Conservation (phyloP, 2,888 invertebrate genomes). For the Ennomos fuscantarius region DNA sequence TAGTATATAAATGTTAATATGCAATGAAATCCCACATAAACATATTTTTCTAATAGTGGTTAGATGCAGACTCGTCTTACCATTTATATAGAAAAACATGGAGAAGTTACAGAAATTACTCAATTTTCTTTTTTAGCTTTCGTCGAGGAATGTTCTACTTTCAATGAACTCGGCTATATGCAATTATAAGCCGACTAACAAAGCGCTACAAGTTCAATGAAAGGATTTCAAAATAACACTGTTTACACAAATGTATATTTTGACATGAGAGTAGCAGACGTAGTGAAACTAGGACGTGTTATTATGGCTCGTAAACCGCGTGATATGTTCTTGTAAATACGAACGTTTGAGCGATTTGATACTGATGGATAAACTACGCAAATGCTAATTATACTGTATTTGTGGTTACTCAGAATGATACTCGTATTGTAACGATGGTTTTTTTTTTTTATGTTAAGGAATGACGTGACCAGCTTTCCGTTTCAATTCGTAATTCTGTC, state of each 20-base stretch:
- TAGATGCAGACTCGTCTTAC: too few species aligned
- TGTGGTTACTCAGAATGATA: too few species aligned
- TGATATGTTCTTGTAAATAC: constrained; percentile 56
- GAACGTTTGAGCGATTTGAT: constrained; percentile 44
- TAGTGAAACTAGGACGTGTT: constrained; percentile 51
- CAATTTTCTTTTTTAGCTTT: too few species aligned
- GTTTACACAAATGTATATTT: constrained; percentile 30
- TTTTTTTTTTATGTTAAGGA: too few species aligned
- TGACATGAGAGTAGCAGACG: constrained; percentile 20
- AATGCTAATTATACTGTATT: constrained; percentile 26
- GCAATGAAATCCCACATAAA: too few species aligned
- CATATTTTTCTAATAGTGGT: too few species aligned
- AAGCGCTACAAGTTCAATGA: constrained; percentile 22
- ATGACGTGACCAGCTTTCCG: too few species aligned
- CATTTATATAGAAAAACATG: too few species aligned
- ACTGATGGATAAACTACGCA: constrained; percentile 25
- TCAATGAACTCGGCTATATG: background rate
- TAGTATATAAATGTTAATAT: too few species aligned
- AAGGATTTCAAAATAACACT: constrained; percentile 24
- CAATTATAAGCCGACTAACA: constrained; percentile 4
- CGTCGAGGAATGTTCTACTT: background rate
- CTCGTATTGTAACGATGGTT: too few species aligned
- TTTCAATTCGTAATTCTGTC: constrained; percentile 12
- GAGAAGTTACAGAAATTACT: too few species aligned
- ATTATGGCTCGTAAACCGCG: constrained; percentile 52